Evolutionary conservation across 2,113 vertebrate genomes (phyloP), one percentile per base, ranked within the genome.

Genomic region (Ahaetulla prasina): DNA sequence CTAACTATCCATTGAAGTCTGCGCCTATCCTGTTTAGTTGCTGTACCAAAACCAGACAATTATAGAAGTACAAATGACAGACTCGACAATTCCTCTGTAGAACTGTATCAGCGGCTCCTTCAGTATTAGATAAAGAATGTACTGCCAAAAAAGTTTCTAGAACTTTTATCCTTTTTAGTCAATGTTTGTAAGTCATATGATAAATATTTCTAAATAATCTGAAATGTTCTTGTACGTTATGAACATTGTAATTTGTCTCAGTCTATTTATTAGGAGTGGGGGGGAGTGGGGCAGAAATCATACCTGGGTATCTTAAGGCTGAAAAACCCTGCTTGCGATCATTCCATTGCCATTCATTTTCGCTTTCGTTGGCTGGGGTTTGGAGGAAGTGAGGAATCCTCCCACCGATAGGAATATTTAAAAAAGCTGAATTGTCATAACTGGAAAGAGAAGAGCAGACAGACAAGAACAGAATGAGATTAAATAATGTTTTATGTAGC

Each of bases 241-340:
- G 27, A 49, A 53, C 52, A 35, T 16, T 22, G 35, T 50, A 35
- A 50, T 4, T 60, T 45, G 12, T 2, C 4, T 47, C n/a, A 9
- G 11, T 60, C 54, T 47, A 45, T 68, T 53, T 74, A n/a, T 52
- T 52, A 9, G 16, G 43, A 14, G 14, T 0, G 4, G 5, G 16
- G 6, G 3, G n/a, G 14, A 60, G 25, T 1, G 23, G 12, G 30
- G 5, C 14, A 35, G 63, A 89, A 52, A 85, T 18, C 91, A 20
- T 97, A 98, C 98, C 98, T 97, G 98, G 98, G 87, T 98, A 97
- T 92, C 98, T 98, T 91, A 98, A 91, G 20, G 98, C 98, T 93
- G 98, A 99, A 95, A 99, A 97, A 0, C 98, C 98, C 7, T 98
- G 98, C 92, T 98, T 97, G 1, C 95, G 96, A 54, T 98, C 98